Conservation (phyloP, 2,888 invertebrate genomes). For the Parnassius mnemosyne region DNA sequence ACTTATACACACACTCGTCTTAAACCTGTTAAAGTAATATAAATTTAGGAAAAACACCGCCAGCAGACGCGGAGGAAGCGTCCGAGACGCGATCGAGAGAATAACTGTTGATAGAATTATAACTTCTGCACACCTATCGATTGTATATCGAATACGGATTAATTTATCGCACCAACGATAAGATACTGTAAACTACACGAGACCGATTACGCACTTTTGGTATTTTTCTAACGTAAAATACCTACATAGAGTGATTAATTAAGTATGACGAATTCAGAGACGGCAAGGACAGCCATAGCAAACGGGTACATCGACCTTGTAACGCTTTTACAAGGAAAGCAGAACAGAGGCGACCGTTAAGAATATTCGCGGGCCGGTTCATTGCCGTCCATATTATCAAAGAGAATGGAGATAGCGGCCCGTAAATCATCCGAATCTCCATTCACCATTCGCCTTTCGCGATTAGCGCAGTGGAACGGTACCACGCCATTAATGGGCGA, state of each 20-base stretch:
- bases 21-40: slow-evolving; percentile 3
- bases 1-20: slow-evolving; percentile 8
- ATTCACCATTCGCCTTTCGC: slow-evolving; percentile 31
- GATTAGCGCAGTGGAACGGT: slow-evolving; percentile 40
- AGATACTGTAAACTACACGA: slow-evolving; percentile 53
- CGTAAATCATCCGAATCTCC: slow-evolving; percentile 43
- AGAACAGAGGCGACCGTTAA: slow-evolving; percentile 11
- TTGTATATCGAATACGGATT: slow-evolving; percentile 66
- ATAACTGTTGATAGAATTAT: slow-evolving; percentile 65
- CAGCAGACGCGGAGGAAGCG: slow-evolving; percentile 44
- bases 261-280: slow-evolving; percentile 17
- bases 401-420: background rate
- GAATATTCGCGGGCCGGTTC: slow-evolving; percentile 6
- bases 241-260: slow-evolving; percentile 15
- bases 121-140: slow-evolving; percentile 60
- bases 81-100: slow-evolving; percentile 58
- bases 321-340: slow-evolving; percentile 26
- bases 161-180: slow-evolving; percentile 72
- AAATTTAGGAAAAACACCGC: slow-evolving; percentile 30
- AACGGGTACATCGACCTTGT: slow-evolving; percentile 35
- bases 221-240: slow-evolving; percentile 38
- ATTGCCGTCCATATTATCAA: background rate
- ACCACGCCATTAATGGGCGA: slow-evolving; percentile 47
- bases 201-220: slow-evolving; percentile 38
- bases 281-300: slow-evolving; percentile 27